A percentile compares a stretch with the other conserved stretches of the same genome.
phyloP scores from a whole-genome alignment of 1,140 invertebrate species.

The Physella acuta region DNA sequence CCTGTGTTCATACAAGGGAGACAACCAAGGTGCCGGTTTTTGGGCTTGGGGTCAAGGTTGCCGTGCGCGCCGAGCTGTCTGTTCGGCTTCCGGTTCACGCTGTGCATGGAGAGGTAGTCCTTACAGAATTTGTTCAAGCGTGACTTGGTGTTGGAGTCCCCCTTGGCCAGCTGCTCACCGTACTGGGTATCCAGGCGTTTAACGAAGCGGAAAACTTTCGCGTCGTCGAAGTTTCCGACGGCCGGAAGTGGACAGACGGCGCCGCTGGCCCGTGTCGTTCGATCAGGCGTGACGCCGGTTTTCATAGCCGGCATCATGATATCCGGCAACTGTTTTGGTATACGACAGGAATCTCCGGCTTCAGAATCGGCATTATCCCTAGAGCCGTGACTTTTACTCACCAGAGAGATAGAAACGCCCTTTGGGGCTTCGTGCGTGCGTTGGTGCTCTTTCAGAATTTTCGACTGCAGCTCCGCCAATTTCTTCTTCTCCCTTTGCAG shows the following conservation, averaged over 20 bases:
- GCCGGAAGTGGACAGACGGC: neutral
- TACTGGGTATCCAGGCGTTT: neutral
- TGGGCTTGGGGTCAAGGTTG: too few species aligned
- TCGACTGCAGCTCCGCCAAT: neutral
- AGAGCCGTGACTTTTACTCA: too few species aligned
- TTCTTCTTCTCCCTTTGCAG: neutral
- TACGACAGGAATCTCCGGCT: too few species aligned
- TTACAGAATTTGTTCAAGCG: slow-evolving; percentile 1
- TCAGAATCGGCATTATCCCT: too few species aligned
- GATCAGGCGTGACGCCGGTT: neutral
- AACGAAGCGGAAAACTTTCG: neutral
- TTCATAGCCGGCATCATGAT: too few species aligned
- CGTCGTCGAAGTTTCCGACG: neutral
- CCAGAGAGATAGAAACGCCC: too few species aligned
- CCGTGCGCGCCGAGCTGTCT: too few species aligned
- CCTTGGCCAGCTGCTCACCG: slow-evolving; percentile 3
- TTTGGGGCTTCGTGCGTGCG: neutral
- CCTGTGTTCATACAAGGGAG: too few species aligned
- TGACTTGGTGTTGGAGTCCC: neutral
- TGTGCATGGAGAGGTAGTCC: neutral
- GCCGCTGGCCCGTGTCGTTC: neutral
- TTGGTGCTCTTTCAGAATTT: neutral
- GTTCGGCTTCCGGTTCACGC: too few species aligned
- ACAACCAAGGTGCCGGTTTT: too few species aligned
- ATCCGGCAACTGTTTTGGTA: too few species aligned